Evolutionary conservation across 2,113 vertebrate genomes (phyloP).

Genomic region (Cromileptes altivelis): DNA sequence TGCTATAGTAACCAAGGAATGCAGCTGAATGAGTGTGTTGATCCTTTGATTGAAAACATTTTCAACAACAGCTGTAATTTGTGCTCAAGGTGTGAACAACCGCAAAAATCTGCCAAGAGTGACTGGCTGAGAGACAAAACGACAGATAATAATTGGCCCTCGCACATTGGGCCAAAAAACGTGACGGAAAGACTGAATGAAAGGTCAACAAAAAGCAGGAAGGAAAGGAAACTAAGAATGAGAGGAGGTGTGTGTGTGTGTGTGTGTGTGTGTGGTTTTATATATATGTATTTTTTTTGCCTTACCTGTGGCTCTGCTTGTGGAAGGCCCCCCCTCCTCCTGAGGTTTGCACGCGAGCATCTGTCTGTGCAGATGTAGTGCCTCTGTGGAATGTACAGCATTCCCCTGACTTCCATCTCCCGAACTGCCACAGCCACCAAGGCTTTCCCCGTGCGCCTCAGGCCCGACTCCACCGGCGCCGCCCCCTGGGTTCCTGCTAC

Average conservation of each 20-base stretch:
- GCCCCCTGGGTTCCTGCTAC: constrained; percentile 30
- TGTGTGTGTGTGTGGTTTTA: too few relatives aligned
- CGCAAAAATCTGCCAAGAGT: constrained; percentile 35
- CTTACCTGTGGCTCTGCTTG: constrained; percentile 85
- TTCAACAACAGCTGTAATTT: constrained; percentile 48
- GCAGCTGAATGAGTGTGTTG: constrained; percentile 16
- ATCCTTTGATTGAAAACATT: constrained; percentile 43
- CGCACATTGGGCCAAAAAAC: background rate
- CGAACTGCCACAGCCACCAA: constrained; percentile 9
- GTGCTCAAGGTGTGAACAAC: constrained; percentile 31
- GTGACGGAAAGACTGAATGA: constrained; percentile 5
- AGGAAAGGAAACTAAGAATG: background rate
- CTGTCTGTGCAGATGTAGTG: constrained; percentile 82
- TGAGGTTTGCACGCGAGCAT: constrained; percentile 81
- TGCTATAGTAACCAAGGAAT: background rate
- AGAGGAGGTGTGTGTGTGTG: constrained; percentile 3
- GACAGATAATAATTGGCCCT: constrained; percentile 29
- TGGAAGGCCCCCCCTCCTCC: constrained; percentile 84
- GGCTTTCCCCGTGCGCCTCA: constrained; percentile 68
- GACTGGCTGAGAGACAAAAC: constrained; percentile 29
- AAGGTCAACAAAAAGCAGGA: constrained; percentile 7
- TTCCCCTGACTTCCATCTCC: constrained; percentile 75
- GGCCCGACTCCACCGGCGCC: background rate
- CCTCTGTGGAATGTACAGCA: constrained; percentile 80
- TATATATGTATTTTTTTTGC: too few relatives aligned